A percentile compares a stretch with the other conserved stretches of the same genome.
phyloP scores from a whole-genome alignment of 1,140 invertebrate genomes.

The Choristoneura fumiferana region DNA sequence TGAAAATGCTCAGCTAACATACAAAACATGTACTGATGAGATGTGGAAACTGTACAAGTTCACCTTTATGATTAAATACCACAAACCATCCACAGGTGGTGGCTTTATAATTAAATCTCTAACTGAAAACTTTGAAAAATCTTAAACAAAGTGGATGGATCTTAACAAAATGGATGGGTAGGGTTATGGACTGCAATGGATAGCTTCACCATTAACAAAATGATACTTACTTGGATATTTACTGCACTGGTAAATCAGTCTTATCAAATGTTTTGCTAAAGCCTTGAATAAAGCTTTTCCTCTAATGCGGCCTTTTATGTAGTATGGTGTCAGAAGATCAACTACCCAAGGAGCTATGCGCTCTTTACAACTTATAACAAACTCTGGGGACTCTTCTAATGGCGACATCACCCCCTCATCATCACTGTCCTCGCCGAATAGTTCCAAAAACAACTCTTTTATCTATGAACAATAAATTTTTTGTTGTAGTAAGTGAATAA shows the following conservation, averaged over 20 bases:
- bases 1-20: too few relatives aligned
- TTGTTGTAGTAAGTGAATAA: too few relatives aligned
- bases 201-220: constrained; percentile 1
- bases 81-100: too few relatives aligned
- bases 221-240: constrained; percentile 65
- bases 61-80: too few relatives aligned
- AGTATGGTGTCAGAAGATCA: constrained; percentile 62
- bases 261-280: constrained; percentile 65
- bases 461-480: constrained; percentile 50
- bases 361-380: constrained; percentile 68
- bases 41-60: too few relatives aligned
- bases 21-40: too few relatives aligned
- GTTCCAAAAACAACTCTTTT: constrained; percentile 53
- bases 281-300: constrained; percentile 61
- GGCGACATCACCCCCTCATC: constrained; percentile 70
- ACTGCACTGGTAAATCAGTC: constrained; percentile 69
- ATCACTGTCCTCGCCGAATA: constrained; percentile 71
- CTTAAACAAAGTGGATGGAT: too few relatives aligned
- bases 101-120: too few relatives aligned
- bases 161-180: too few relatives aligned
- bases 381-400: constrained; percentile 58
- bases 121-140: too few relatives aligned
- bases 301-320: constrained; percentile 61
- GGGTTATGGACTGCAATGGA: too few relatives aligned
- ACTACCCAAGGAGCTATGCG: constrained; percentile 71